Conservation (phyloP, 2,113 vertebrate species). For the Piprites chloris region DNA sequence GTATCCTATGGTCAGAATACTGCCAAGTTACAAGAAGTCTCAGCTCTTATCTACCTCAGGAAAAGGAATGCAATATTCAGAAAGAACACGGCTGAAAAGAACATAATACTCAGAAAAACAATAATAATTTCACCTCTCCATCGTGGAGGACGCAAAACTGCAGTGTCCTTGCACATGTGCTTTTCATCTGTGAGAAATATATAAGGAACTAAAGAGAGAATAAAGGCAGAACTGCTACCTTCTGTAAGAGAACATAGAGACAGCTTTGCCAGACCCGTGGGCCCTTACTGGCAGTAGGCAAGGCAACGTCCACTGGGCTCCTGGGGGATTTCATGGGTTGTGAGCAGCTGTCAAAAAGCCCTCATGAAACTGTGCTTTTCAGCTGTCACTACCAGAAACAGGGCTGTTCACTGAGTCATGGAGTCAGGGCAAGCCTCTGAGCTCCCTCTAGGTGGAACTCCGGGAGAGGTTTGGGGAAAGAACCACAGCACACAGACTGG, state of each 20-base stretch:
- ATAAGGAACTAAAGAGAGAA: neutral
- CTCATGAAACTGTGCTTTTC: neutral
- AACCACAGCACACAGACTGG: neutral
- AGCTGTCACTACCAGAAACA: neutral
- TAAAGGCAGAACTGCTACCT: neutral
- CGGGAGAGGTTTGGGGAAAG: neutral
- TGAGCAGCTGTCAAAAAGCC: neutral
- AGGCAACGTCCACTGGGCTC: neutral
- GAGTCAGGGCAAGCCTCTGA: fast-evolving
- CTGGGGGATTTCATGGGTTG: neutral
- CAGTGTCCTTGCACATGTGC: neutral
- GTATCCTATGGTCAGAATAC: neutral
- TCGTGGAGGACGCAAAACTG: neutral
- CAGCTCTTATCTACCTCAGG: neutral
- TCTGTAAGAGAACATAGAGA: neutral
- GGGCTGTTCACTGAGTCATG: neutral
- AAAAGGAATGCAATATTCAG: neutral
- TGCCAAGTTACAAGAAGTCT: neutral
- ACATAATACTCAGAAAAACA: neutral
- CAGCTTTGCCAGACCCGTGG: neutral
- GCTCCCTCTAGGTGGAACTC: neutral
- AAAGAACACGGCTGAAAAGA: neutral
- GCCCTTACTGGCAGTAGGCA: neutral
- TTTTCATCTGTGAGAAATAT: neutral
- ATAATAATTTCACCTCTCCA: neutral